Evolutionary conservation across 2,888 invertebrate genomes (phyloP).

Genomic region (Himalopsyche kuldschensis): DNA sequence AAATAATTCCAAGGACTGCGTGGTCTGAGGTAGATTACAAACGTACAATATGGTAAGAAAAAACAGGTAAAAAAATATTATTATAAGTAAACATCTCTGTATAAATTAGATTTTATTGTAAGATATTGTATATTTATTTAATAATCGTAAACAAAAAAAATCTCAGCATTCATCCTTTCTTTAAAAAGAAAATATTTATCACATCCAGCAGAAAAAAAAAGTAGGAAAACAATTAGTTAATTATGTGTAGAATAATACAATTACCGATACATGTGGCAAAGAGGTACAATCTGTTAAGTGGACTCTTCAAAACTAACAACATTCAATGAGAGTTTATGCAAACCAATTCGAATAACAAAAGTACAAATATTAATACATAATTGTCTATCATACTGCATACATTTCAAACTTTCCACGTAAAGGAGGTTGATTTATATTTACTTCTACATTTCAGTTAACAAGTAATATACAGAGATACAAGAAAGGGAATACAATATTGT

Average conservation of each 20-base stretch:
- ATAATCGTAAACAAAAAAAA: not conserved
- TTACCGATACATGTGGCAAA: not conserved
- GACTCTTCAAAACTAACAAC: too few relatives aligned
- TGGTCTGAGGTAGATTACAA: not conserved
- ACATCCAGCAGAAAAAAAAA: not conserved
- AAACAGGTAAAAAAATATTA: not conserved
- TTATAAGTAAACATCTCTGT: not conserved
- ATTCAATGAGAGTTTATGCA: too few relatives aligned
- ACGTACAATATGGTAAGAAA: not conserved
- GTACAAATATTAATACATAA: too few relatives aligned
- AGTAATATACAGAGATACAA: too few relatives aligned
- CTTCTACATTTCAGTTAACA: too few relatives aligned
- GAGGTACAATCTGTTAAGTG: too few relatives aligned
- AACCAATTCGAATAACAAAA: too few relatives aligned
- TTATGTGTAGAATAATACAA: not conserved
- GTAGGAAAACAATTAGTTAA: not conserved
- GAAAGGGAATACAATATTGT: too few relatives aligned
- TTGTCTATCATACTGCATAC: too few relatives aligned
- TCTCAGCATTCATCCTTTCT: not conserved
- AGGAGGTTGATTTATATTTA: too few relatives aligned
- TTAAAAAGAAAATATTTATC: not conserved
- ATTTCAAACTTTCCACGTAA: too few relatives aligned
- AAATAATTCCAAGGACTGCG: not conserved
- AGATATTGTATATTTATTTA: not conserved
- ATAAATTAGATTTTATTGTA: not conserved